A percentile compares a stretch with the other conserved stretches of the same genome.
Conservation (phyloP, 2,888 invertebrate genomes). For the Trissoscelio sp. region DNA sequence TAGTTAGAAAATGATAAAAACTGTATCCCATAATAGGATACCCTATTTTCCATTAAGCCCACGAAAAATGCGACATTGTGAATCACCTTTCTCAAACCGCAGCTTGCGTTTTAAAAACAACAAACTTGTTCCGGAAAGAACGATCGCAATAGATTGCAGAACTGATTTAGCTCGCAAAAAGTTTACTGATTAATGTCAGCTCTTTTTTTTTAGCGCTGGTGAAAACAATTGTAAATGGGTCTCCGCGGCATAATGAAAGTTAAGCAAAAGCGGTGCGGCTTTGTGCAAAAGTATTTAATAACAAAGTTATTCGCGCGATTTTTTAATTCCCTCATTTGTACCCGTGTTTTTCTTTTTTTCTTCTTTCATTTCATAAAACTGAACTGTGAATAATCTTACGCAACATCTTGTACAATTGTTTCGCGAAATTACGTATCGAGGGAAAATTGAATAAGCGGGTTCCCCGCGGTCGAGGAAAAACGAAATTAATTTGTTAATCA, state of each 20-base stretch:
- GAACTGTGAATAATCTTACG: slow-evolving; percentile 13
- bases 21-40: neutral
- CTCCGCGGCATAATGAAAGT: slow-evolving; percentile 36
- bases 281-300: slow-evolving; percentile 43
- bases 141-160: neutral
- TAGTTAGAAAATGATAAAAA: too few relatives aligned
- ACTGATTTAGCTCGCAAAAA: slow-evolving; percentile 3
- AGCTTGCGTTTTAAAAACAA: slow-evolving; percentile 3
- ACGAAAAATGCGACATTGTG: neutral
- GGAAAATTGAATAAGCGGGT: slow-evolving; percentile 18
- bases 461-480: neutral
- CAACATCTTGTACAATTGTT: slow-evolving; percentile 27
- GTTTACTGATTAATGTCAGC: slow-evolving; percentile 36
- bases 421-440: slow-evolving; percentile 16
- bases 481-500: slow-evolving; percentile 32
- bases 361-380: neutral
- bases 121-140: neutral
- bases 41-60: neutral
- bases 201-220: slow-evolving; percentile 3
- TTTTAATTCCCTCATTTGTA: slow-evolving; percentile 49
- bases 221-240: slow-evolving; percentile 43
- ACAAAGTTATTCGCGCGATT: slow-evolving; percentile 36
- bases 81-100: neutral
- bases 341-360: slow-evolving; percentile 27
- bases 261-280: slow-evolving; percentile 15